Percentiles rank a stretch among this genome's conserved stretches.
Evolutionary conservation across 2,113 vertebrate genomes (phyloP).

Genomic region (Sinocyclocheilus grahami): DNA sequence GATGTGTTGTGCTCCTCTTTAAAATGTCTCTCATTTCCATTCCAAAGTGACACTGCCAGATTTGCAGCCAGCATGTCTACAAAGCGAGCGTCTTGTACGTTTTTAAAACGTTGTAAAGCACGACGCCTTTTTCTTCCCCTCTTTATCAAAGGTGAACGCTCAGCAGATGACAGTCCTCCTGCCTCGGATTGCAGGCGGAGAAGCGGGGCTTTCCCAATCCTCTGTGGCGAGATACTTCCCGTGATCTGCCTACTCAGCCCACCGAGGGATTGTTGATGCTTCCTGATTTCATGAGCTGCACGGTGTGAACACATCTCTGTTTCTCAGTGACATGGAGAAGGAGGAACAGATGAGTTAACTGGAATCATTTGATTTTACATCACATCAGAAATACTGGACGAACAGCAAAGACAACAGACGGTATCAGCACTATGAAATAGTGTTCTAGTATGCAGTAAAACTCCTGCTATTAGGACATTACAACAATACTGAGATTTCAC

Average conservation of each 20-base stretch:
- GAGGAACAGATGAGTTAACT: conserved; percentile 20
- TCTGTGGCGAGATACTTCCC: conserved; percentile 64
- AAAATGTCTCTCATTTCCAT: conserved; percentile 58
- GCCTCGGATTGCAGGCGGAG: conserved; percentile 76
- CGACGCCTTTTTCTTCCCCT: conserved; percentile 59
- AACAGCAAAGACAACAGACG: neutral
- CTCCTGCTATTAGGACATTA: neutral
- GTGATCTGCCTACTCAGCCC: conserved; percentile 52
- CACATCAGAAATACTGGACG: neutral
- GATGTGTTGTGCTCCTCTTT: conserved; percentile 17
- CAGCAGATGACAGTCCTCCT: conserved; percentile 71
- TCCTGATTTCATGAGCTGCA: conserved; percentile 70
- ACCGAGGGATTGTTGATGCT: conserved; percentile 67
- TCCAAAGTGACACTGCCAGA: conserved; percentile 68
- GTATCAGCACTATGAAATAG: neutral
- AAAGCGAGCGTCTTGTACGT: conserved; percentile 68
- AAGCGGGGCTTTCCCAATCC: conserved; percentile 66
- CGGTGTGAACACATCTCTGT: conserved; percentile 53
- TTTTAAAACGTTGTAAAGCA: conserved; percentile 68
- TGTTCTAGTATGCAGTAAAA: neutral
- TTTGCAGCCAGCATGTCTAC: conserved; percentile 70
- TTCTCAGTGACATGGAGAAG: conserved; percentile 42
- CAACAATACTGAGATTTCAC: neutral
- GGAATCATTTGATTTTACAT: conserved; percentile 11
- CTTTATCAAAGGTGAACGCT: conserved; percentile 71